Evolutionary conservation across 1,140 invertebrate genomes (phyloP), one percentile per base, ranked within the genome.

Genomic region (Cydia splendana): DNA sequence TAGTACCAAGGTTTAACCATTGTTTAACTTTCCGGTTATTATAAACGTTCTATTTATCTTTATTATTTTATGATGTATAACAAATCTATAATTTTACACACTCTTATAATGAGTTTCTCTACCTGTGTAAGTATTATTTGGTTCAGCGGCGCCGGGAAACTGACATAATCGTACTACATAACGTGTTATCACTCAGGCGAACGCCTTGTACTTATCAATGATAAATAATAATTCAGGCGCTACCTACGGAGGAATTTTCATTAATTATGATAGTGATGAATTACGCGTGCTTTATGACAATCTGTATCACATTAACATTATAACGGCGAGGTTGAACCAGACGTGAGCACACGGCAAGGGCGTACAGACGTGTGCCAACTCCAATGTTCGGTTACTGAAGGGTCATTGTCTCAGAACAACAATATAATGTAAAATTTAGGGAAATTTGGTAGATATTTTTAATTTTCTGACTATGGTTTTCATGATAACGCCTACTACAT

Each of bases 41-140:
- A 62, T 62, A 62, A 20, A 53, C 51, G 51, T 20, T 53, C 15
- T 62, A 62, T 62, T 24, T 62, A 24, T 20, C 24, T 30, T 4
- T 30, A 30, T 30, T 3, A 30, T 30, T 7, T 62, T 18, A 62
- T 62, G n/a, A 24, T 24, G 57, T 62, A 24, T 62, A 62, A 10
- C 51, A 62, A 62, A 62, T 62, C 9, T 24, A 20, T 62, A 62
- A 62, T 62, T 18, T 20, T n/a, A 62, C 57, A 62, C 57, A 62
- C 57, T 20, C 18, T 20, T 18, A 45, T 62, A 62, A 62, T n/a
- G 20, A 62, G 7, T 10, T 24, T 5, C n/a, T 24, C n/a, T 57
- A 57, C 53, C 6, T 62, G 20, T 24, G n/a, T 24, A 24, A 62
- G 18, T 2, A 24, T 62, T 62, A 62, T 12, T 20, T 10, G 57